Conservation (phyloP, 2,888 invertebrate species). For the Sphinx pinastri region DNA sequence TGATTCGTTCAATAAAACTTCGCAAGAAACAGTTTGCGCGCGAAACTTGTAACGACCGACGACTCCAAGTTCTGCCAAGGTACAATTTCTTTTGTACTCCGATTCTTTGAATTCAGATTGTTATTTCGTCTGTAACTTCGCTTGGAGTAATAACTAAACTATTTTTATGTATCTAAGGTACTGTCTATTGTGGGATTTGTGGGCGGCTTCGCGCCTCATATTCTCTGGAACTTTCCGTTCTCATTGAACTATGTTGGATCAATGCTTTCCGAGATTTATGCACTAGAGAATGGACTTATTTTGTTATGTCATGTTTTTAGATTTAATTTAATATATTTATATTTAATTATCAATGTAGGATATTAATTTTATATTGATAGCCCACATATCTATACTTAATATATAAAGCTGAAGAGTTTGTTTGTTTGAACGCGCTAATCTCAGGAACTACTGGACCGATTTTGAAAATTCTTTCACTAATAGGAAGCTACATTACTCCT, state of each 20-base stretch:
- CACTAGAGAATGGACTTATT: neutral
- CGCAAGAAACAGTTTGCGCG: slow-evolving; percentile 27
- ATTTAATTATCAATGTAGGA: too few relatives aligned
- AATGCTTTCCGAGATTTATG: neutral
- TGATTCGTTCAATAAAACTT: neutral
- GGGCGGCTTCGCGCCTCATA: slow-evolving; percentile 1
- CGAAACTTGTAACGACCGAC: slow-evolving; percentile 36
- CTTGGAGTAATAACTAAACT: slow-evolving; percentile 9
- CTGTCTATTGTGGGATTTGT: slow-evolving; percentile 11
- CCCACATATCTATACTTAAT: too few relatives aligned
- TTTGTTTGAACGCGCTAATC: too few relatives aligned
- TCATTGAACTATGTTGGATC: neutral
- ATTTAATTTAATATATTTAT: too few relatives aligned
- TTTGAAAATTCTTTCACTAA: too few relatives aligned
- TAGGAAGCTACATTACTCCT: too few relatives aligned
- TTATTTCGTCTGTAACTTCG: slow-evolving; percentile 31
- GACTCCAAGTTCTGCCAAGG: slow-evolving; percentile 32
- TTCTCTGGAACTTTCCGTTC: neutral
- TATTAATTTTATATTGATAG: too few relatives aligned
- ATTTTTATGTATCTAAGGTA: slow-evolving; percentile 14
- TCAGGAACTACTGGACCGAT: too few relatives aligned
- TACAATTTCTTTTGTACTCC: slow-evolving; percentile 33
- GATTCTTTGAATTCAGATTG: slow-evolving; percentile 35
- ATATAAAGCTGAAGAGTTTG: too few relatives aligned
- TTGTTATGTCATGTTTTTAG: too few relatives aligned